Evolutionary conservation across 2,888 invertebrate genomes (phyloP).

Genomic region (Caenorhabditis japonica): DNA sequence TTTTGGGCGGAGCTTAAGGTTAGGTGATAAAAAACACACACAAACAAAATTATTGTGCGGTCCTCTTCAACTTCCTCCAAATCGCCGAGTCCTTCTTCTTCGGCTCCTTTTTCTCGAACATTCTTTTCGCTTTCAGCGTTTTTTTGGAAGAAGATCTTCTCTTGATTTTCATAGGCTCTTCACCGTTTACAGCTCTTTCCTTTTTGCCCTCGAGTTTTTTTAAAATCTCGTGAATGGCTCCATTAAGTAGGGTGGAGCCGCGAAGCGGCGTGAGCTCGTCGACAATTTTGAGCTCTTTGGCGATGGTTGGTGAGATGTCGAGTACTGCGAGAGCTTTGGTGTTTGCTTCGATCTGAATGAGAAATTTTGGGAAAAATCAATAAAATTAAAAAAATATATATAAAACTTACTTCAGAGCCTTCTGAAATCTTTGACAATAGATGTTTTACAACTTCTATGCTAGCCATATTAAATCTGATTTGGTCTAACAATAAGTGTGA

Average conservation of each 20-base stretch:
- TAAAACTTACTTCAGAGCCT: conserved; percentile 18
- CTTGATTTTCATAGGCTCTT: background rate
- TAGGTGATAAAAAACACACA: background rate
- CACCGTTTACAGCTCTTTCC: background rate
- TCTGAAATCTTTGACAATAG: background rate
- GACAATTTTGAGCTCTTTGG: conserved; percentile 5
- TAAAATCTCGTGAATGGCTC: conserved; percentile 28
- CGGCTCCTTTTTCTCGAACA: conserved; percentile 22
- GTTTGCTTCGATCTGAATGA: conserved; percentile 9
- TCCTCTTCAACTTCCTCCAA: conserved; percentile 16
- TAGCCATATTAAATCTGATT: too few relatives aligned
- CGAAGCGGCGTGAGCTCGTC: conserved; percentile 5
- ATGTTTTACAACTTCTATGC: background rate
- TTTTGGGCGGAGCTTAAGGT: too few relatives aligned
- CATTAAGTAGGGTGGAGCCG: conserved; percentile 7
- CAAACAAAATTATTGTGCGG: conserved; percentile 1
- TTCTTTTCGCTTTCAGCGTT: conserved; percentile 2
- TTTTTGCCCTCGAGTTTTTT: conserved; percentile 26
- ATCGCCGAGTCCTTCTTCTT: conserved; percentile 22
- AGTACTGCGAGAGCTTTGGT: conserved; percentile 6
- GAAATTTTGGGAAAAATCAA: background rate
- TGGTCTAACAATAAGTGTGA: too few relatives aligned
- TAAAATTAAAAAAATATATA: too few relatives aligned
- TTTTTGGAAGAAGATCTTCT: conserved; percentile 2
- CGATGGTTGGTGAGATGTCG: conserved; percentile 1